These are phyloP conservation scores for Thelaira solivaga DNA, from an alignment of 2,888 invertebrate genomes.

Conservation along the genomic window DNA sequence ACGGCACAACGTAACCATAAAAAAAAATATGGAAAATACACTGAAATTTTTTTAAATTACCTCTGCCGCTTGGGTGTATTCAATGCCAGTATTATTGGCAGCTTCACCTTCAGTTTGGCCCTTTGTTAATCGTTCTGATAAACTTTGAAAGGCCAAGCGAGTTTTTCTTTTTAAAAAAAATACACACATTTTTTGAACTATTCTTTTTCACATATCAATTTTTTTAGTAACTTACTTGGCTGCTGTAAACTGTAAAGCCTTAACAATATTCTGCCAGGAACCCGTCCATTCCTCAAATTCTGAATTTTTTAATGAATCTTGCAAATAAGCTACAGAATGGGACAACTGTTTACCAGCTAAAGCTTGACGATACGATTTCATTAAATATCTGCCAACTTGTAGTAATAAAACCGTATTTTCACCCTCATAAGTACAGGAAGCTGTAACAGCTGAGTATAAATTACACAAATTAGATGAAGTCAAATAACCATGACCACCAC, in stretches of 20 bases:
- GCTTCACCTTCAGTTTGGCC: conserved; percentile 87
- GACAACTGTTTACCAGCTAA: conserved; percentile 80
- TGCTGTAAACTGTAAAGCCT: conserved; percentile 77
- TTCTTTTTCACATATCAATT: neutral
- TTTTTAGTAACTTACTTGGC: conserved; percentile 74
- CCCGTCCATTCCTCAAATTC: conserved; percentile 70
- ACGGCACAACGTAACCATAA: no score
- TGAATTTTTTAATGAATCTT: conserved; percentile 57
- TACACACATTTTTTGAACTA: neutral
- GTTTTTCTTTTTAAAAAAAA: conserved; percentile 83
- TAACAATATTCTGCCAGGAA: conserved; percentile 75
- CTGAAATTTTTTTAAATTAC: conserved; percentile 78
- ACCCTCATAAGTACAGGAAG: conserved; percentile 95
- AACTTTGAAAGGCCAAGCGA: conserved; percentile 82
- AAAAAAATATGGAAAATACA: no score
- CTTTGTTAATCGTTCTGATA: conserved; percentile 82
- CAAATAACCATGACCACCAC: conserved; percentile 98
- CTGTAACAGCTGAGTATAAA: conserved; percentile 88
- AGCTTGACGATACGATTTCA: conserved; percentile 86
- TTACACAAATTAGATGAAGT: conserved; percentile 88
- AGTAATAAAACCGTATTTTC: conserved; percentile 95
- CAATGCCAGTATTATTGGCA: conserved; percentile 91
- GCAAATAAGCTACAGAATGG: conserved; percentile 84
- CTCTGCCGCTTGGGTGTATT: conserved; percentile 88
- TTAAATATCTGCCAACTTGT: conserved; percentile 90